These are phyloP conservation scores for Dendropsophus ebraccatus DNA, from an alignment of 2,113 vertebrate species.

Conservation along the genomic window DNA sequence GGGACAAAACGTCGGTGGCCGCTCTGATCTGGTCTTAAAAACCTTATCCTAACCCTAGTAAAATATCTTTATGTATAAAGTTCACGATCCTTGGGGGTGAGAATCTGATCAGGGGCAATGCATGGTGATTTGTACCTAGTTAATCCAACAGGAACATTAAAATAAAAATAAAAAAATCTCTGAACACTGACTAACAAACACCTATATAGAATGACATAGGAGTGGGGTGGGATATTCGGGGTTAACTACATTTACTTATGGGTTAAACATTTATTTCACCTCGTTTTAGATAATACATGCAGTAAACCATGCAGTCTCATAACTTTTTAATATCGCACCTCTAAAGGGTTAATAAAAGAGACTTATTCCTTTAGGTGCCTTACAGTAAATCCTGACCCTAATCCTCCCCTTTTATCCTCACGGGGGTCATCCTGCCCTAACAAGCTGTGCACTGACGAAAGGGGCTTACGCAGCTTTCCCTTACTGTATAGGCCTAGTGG, in stretches of 20 bases:
- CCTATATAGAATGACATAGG: too few species aligned
- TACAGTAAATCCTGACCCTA: constrained; percentile 51
- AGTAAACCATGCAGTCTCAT: background rate
- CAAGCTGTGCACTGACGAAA: constrained; percentile 33
- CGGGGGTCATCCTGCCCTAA: constrained; percentile 51
- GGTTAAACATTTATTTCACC: background rate
- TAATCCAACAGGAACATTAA: too few species aligned
- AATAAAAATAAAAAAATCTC: too few species aligned
- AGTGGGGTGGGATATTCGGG: too few species aligned
- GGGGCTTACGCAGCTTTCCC: constrained; percentile 52
- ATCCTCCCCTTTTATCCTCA: constrained; percentile 45
- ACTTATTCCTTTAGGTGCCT: constrained; percentile 32
- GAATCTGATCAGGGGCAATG: too few species aligned
- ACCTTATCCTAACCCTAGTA: too few species aligned
- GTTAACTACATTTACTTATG: background rate
- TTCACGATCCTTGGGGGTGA: too few species aligned
- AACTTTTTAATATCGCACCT: background rate
- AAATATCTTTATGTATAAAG: too few species aligned
- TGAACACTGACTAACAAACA: too few species aligned
- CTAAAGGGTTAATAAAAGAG: constrained; percentile 1
- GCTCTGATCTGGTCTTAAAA: too few species aligned
- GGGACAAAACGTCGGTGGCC: too few species aligned
- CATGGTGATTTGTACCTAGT: too few species aligned
- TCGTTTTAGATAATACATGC: background rate
- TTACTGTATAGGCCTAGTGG: constrained; percentile 35